These are phyloP conservation scores for Drosophila kambysellisi DNA, from an alignment of 2,888 invertebrate genomes.

Conservation along the genomic window DNA sequence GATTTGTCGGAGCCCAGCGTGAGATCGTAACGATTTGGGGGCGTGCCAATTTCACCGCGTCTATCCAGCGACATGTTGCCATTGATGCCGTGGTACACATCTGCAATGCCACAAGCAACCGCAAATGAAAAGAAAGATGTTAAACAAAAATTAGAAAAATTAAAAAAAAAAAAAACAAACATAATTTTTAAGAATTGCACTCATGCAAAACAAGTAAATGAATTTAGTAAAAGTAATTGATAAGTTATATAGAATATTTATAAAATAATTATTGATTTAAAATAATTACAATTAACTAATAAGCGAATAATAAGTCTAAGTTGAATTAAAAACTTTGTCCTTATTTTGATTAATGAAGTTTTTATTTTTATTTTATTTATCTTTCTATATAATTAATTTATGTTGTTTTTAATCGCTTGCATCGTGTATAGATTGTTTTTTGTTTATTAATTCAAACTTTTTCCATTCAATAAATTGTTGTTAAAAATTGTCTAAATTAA, in stretches of 20 bases:
- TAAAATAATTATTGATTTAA: constrained; percentile 10
- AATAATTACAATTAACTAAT: constrained; percentile 10
- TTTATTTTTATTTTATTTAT: constrained; percentile 75
- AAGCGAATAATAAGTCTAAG: background rate
- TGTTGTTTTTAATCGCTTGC: constrained; percentile 69
- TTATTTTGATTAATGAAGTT: constrained; percentile 76
- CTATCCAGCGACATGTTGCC: constrained; percentile 85
- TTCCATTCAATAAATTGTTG: constrained; percentile 27
- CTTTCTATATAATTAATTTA: constrained; percentile 75
- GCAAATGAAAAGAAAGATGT: constrained; percentile 9
- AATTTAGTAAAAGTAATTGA: background rate
- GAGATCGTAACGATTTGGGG: constrained; percentile 83
- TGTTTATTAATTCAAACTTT: constrained; percentile 22
- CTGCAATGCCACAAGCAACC: constrained; percentile 52
- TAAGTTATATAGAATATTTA: background rate
- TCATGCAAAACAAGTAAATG: background rate
- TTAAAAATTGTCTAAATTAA: constrained; percentile 52
- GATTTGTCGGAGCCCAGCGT: constrained; percentile 85
- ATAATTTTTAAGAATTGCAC: constrained; percentile 3
- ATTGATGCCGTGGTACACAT: constrained; percentile 85
- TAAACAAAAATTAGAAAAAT: background rate
- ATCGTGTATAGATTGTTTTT: constrained; percentile 53
- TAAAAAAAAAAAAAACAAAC: background rate
- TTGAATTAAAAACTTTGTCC: background rate
- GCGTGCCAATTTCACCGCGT: constrained; percentile 80